A percentile compares a stretch with the other conserved stretches of the same genome.
phyloP scores from a whole-genome alignment of 2,888 invertebrate species.

The Melangyna quadrimaculata region DNA sequence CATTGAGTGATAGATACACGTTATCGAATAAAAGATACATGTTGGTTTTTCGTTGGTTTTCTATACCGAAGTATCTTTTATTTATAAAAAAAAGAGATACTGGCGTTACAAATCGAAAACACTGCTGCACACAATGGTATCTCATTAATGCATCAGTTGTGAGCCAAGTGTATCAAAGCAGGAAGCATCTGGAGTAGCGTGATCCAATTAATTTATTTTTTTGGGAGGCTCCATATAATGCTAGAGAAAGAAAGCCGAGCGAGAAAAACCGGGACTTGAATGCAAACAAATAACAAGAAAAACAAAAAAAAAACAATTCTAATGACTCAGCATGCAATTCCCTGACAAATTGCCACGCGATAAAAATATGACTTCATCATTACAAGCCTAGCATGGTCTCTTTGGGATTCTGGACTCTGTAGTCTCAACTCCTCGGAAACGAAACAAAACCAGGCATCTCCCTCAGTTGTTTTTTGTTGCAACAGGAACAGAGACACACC shows the following conservation, averaged over 20 bases:
- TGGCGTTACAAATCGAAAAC: constrained; percentile 45
- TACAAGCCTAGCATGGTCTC: constrained; percentile 28
- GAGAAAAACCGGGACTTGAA: background rate
- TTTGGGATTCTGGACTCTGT: no score
- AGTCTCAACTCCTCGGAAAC: background rate
- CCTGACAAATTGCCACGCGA: constrained; percentile 68
- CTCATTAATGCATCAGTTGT: constrained; percentile 45
- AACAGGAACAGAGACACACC: background rate
- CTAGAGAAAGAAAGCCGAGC: constrained; percentile 17
- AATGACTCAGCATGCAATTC: constrained; percentile 67
- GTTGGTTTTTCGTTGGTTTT: no score
- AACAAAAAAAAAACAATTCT: background rate
- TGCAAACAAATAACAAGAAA: background rate
- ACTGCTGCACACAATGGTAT: constrained; percentile 27
- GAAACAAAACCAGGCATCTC: no score
- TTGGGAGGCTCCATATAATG: constrained; percentile 37
- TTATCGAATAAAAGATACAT: constrained; percentile 30
- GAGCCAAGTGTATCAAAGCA: constrained; percentile 34
- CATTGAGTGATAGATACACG: constrained; percentile 60
- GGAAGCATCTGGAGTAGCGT: constrained; percentile 54
- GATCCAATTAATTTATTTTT: constrained; percentile 37
- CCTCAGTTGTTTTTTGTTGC: constrained; percentile 19
- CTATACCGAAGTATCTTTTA: constrained; percentile 22
- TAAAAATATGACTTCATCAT: constrained; percentile 69
- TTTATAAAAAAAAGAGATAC: constrained; percentile 8